Evolutionary conservation across 1,140 invertebrate species (phyloP).

Genomic region (Calliopsis andreniformis): DNA sequence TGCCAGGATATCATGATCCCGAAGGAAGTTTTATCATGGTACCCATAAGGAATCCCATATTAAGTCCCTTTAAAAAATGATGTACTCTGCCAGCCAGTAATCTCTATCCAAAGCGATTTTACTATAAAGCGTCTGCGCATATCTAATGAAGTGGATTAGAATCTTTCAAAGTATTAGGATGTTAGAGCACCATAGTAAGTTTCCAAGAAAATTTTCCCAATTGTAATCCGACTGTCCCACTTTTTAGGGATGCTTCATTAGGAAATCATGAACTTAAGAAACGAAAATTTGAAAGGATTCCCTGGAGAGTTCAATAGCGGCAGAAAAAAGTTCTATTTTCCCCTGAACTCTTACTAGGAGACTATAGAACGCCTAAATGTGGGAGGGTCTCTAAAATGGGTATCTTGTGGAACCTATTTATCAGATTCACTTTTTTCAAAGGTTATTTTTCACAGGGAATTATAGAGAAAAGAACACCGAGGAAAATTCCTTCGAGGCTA

Average conservation of each 20-base stretch:
- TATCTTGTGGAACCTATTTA: background rate
- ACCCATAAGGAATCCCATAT: background rate
- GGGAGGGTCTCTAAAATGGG: background rate
- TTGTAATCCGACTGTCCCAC: background rate
- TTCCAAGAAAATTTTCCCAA: slow-evolving; percentile 8
- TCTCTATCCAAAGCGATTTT: background rate
- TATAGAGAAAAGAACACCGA: background rate
- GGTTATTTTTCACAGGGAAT: background rate
- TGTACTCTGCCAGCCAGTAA: background rate
- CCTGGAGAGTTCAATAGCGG: background rate
- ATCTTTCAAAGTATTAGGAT: slow-evolving; percentile 27
- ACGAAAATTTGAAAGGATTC: background rate
- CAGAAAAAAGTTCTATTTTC: background rate
- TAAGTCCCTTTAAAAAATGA: background rate
- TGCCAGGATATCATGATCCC: slow-evolving; percentile 36
- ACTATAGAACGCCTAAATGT: background rate
- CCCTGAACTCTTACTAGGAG: slow-evolving; percentile 2
- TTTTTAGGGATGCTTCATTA: slow-evolving; percentile 28
- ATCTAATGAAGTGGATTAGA: slow-evolving; percentile 41
- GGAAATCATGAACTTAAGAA: slow-evolving; percentile 3
- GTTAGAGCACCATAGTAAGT: background rate
- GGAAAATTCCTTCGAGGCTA: background rate
- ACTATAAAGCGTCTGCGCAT: background rate
- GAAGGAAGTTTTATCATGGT: slow-evolving; percentile 13
- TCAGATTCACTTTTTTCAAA: background rate